A percentile compares a stretch with the other conserved stretches of the same genome.
These are phyloP conservation scores for Stenodema calcarata DNA, from an alignment of 2,888 invertebrate species.

Conservation along the genomic window DNA sequence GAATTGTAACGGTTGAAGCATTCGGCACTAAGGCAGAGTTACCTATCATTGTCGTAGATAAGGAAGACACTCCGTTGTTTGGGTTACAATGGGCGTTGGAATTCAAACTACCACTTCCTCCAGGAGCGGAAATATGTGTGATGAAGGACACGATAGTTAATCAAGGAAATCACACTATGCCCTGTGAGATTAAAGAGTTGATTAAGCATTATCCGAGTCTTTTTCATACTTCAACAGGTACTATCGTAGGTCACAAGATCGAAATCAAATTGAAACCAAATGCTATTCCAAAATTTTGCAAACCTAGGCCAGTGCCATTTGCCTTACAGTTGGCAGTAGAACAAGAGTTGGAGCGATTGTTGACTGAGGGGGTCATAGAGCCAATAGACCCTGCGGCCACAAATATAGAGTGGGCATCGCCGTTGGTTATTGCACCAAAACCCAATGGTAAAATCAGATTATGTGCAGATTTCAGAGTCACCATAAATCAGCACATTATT, in stretches of 20 bases:
- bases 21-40: too few relatives aligned
- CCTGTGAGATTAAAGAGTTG: not conserved
- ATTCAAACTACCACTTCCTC: too few relatives aligned
- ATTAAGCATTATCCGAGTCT: not conserved
- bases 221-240: not conserved
- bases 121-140: too few relatives aligned
- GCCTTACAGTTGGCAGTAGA: not conserved
- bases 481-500: not conserved
- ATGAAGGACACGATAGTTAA: too few relatives aligned
- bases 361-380: not conserved
- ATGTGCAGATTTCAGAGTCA: not conserved
- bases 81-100: too few relatives aligned
- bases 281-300: too few relatives aligned
- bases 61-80: too few relatives aligned
- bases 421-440: not conserved
- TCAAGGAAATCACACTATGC: too few relatives aligned
- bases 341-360: not conserved
- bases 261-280: not conserved
- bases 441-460: not conserved
- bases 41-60: too few relatives aligned
- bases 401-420: not conserved
- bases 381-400: not conserved
- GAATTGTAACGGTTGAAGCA: too few relatives aligned
- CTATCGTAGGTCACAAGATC: not conserved
- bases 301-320: not conserved